Evolutionary conservation across 1,140 invertebrate species (phyloP).

Genomic region (Acromyrmex echinatior): DNA sequence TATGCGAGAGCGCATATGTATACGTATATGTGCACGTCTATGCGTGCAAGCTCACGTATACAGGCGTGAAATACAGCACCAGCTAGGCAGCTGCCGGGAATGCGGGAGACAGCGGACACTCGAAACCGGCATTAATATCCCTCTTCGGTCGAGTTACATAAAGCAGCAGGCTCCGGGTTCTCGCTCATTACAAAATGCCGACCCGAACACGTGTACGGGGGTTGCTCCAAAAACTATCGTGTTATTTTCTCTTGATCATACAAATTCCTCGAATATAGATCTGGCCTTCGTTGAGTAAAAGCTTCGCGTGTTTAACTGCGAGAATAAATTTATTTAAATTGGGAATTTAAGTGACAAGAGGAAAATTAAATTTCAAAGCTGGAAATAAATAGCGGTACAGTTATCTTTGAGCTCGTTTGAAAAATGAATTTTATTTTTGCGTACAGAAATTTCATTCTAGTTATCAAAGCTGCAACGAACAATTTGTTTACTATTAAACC

Average conservation of each 20-base stretch:
- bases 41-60: not conserved
- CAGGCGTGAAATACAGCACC: constrained; percentile 48
- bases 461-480: not conserved
- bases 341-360: constrained; percentile 1
- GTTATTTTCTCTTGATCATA: not conserved
- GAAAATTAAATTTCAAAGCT: not conserved
- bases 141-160: constrained; percentile 73
- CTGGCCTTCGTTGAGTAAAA: not conserved
- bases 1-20: not conserved
- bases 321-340: constrained; percentile 36
- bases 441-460: not conserved
- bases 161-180: constrained; percentile 67
- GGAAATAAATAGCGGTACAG: not conserved
- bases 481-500: not conserved
- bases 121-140: constrained; percentile 74
- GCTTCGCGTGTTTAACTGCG: not conserved
- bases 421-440: constrained; percentile 12
- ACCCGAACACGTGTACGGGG: constrained; percentile 16
- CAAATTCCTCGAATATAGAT: constrained; percentile 19
- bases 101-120: constrained; percentile 77
- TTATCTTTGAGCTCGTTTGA: not conserved
- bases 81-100: constrained; percentile 75
- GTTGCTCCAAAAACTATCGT: constrained; percentile 10
- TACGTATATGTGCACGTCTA: not conserved
- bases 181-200: constrained; percentile 35